phyloP scores from a whole-genome alignment of 2,113 vertebrate species.

The Sturnus vulgaris region DNA sequence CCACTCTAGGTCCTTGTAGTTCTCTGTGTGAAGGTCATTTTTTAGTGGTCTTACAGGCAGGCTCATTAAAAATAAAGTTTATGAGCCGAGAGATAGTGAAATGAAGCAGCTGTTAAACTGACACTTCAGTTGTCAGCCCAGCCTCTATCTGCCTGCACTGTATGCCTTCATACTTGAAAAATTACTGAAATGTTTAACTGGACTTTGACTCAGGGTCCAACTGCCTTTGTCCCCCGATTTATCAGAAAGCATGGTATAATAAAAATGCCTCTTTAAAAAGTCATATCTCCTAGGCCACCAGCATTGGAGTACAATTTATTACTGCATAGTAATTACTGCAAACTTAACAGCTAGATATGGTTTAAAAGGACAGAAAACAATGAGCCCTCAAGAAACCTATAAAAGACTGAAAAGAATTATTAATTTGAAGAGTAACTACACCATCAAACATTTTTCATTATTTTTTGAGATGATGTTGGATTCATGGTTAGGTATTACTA shows the following conservation, averaged over 20 bases:
- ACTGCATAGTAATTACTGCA: background rate
- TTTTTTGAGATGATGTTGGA: background rate
- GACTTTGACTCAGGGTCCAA: slow-evolving; percentile 31
- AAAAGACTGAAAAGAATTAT: background rate
- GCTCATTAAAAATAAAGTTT: slow-evolving; percentile 56
- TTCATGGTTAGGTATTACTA: background rate
- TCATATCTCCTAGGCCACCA: background rate
- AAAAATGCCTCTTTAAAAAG: slow-evolving; percentile 5
- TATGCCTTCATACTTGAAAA: slow-evolving; percentile 7
- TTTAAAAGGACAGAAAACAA: slow-evolving; percentile 20
- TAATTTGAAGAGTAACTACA: background rate
- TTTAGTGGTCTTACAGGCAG: slow-evolving; percentile 41
- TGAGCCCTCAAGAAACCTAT: background rate
- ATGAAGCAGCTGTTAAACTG: slow-evolving; percentile 56
- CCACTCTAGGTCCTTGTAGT: background rate
- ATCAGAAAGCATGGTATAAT: background rate
- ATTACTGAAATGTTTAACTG: slow-evolving; percentile 56
- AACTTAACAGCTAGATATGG: background rate
- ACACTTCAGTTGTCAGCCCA: slow-evolving; percentile 32
- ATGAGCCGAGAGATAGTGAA: slow-evolving; percentile 40
- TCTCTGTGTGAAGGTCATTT: slow-evolving; percentile 47
- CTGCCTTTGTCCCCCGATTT: background rate
- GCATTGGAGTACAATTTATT: background rate
- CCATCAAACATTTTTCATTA: background rate
- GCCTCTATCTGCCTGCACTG: background rate